Conservation (phyloP, 2,888 invertebrate genomes). For the Chrysina gloriosa region DNA sequence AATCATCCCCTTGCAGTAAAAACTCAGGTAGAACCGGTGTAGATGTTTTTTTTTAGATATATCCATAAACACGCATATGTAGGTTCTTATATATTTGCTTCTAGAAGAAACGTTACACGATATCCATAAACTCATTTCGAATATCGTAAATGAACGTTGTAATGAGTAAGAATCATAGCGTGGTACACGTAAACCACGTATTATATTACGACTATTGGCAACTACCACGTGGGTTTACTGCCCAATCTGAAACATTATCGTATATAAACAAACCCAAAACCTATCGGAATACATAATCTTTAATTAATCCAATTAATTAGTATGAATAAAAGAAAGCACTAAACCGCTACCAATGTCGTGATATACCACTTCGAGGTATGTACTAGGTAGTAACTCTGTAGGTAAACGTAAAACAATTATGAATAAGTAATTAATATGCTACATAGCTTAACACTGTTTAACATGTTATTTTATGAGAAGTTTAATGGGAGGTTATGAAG, state of each 20-base stretch:
- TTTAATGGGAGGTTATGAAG: constrained; percentile 29
- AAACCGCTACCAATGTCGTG: constrained; percentile 5
- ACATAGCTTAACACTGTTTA: constrained; percentile 34
- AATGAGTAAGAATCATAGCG: constrained; percentile 2
- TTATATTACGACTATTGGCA: constrained; percentile 27
- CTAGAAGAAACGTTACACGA: constrained; percentile 8
- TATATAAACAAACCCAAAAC: constrained; percentile 30
- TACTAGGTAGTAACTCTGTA: not conserved
- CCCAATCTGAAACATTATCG: constrained; percentile 31
- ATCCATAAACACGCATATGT: constrained; percentile 22
- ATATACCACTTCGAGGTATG: not conserved
- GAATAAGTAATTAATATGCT: constrained; percentile 19
- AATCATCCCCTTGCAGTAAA: constrained; percentile 34
- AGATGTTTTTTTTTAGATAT: constrained; percentile 9
- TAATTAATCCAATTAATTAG: constrained; percentile 38
- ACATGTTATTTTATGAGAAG: constrained; percentile 30
- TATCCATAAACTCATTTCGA: constrained; percentile 18
- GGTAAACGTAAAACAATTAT: constrained; percentile 17
- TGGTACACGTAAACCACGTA: constrained; percentile 1
- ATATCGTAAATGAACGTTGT: constrained; percentile 7
- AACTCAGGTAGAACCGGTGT: constrained; percentile 29
- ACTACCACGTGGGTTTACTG: constrained; percentile 36
- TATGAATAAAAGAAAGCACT: constrained; percentile 25
- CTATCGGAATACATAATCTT: constrained; percentile 32
- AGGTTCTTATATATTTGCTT: constrained; percentile 5